Percentiles rank a stretch among this genome's conserved stretches.
Evolutionary conservation across 1,140 invertebrate species (phyloP).

Genomic region (Caligus rogercresseyi): DNA sequence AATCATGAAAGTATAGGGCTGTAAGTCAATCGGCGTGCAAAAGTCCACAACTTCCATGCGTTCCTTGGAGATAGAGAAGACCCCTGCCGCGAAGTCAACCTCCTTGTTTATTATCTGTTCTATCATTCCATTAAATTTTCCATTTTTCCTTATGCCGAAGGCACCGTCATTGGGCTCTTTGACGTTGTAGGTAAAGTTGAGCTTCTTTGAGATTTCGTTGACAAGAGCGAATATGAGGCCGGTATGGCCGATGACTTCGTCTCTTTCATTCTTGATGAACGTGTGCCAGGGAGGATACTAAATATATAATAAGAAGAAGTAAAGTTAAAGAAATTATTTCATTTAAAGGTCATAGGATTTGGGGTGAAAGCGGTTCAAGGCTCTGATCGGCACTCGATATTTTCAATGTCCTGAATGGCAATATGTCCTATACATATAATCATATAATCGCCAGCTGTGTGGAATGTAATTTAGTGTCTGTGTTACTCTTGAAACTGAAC

Average conservation of each 20-base stretch:
- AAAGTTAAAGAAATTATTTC: conserved; percentile 2
- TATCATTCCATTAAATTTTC: conserved; percentile 27
- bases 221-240: conserved; percentile 64
- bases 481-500: too few species aligned
- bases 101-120: conserved; percentile 25
- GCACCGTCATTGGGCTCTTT: conserved; percentile 11
- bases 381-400: too few species aligned
- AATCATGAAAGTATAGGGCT: conserved; percentile 56
- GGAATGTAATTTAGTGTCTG: too few species aligned
- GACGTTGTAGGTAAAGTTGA: conserved; percentile 54
- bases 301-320: conserved; percentile 9
- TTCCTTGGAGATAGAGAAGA: conserved; percentile 45
- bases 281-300: conserved; percentile 73
- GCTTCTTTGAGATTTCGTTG: conserved; percentile 46
- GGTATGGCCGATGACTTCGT: conserved; percentile 36
- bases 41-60: conserved; percentile 50
- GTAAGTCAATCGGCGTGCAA: conserved; percentile 51
- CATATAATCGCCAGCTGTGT: too few species aligned
- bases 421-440: too few species aligned
- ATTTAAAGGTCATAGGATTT: too few species aligned
- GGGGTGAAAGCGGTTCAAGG: too few species aligned
- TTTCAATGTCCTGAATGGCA: too few species aligned
- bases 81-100: conserved; percentile 50
- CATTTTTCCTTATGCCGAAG: conserved; percentile 19
- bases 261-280: conserved; percentile 37